Evolutionary conservation across 2,888 invertebrate species (phyloP).

Genomic region (Nemotelus pantherinus): DNA sequence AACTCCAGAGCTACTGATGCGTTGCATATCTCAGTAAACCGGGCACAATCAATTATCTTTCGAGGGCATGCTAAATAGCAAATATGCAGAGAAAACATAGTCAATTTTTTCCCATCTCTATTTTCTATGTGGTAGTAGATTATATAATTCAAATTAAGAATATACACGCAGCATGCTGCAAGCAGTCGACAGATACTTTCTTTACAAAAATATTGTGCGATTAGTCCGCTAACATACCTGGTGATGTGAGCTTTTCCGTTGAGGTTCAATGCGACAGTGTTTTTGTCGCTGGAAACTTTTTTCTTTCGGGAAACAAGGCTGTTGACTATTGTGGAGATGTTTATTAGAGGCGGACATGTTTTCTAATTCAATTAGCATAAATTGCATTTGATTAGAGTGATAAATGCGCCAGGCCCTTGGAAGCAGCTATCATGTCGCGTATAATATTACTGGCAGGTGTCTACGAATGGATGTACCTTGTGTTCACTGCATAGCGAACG

Average conservation of each 20-base stretch:
- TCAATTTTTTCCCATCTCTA: slow-evolving; percentile 14
- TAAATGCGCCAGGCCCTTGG: background rate
- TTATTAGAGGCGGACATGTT: slow-evolving; percentile 43
- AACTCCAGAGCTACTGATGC: slow-evolving; percentile 24
- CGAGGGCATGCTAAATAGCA: slow-evolving; percentile 37
- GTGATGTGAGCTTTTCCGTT: background rate
- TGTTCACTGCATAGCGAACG: too few species aligned
- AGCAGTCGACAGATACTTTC: background rate
- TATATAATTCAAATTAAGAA: slow-evolving; percentile 21
- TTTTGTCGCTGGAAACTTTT: too few species aligned
- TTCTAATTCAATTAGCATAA: slow-evolving; percentile 42
- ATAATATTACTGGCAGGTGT: slow-evolving; percentile 13
- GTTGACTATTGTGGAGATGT: slow-evolving; percentile 25
- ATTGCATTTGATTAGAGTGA: slow-evolving; percentile 29
- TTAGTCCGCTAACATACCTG: background rate
- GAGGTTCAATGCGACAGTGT: too few species aligned
- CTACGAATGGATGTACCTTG: background rate
- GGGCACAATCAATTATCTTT: slow-evolving; percentile 39
- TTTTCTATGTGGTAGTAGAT: background rate
- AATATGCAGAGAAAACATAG: background rate
- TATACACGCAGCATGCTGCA: background rate
- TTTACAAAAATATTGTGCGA: background rate
- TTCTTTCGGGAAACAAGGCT: background rate
- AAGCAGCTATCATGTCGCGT: background rate
- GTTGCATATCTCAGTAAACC: slow-evolving; percentile 35